A percentile compares a stretch with the other conserved stretches of the same genome.
phyloP scores from a whole-genome alignment of 2,797 vertebrate species.

The Rhynchotus rufescens region DNA sequence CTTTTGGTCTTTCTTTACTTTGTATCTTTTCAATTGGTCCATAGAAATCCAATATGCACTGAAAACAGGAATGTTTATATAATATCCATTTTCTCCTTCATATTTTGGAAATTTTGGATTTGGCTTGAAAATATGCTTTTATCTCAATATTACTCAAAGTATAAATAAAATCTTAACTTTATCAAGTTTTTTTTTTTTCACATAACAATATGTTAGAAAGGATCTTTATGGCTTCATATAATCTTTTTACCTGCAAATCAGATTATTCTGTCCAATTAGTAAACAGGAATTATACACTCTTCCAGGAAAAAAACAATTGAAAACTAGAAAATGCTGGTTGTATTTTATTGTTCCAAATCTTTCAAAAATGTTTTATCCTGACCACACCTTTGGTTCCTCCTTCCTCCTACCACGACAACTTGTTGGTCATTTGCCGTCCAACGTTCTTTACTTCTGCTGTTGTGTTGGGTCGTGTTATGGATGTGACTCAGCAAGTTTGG shows the following conservation, averaged over 20 bases:
- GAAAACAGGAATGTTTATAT: background rate
- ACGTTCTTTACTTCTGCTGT: background rate
- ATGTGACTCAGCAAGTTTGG: background rate
- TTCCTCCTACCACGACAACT: background rate
- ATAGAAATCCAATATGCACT: background rate
- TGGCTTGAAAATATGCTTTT: background rate
- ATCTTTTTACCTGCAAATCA: background rate
- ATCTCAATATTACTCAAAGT: background rate
- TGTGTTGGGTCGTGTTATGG: background rate
- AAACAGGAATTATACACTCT: background rate
- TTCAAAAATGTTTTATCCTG: background rate
- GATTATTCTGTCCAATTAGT: background rate
- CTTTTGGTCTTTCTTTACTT: background rate
- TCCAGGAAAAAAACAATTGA: background rate
- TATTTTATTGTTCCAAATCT: background rate
- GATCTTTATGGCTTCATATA: background rate
- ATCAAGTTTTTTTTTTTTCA: background rate
- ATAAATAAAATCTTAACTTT: background rate
- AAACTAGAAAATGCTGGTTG: background rate
- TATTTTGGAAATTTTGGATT: slow-evolving; percentile 8
- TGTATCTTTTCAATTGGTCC: background rate
- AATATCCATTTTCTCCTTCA: background rate
- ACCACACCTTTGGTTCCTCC: background rate
- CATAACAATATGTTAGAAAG: background rate
- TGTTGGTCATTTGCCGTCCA: background rate